Base-by-base conservation (phyloP, 2,888 invertebrate species). In the Epiblema foenella region DNA sequence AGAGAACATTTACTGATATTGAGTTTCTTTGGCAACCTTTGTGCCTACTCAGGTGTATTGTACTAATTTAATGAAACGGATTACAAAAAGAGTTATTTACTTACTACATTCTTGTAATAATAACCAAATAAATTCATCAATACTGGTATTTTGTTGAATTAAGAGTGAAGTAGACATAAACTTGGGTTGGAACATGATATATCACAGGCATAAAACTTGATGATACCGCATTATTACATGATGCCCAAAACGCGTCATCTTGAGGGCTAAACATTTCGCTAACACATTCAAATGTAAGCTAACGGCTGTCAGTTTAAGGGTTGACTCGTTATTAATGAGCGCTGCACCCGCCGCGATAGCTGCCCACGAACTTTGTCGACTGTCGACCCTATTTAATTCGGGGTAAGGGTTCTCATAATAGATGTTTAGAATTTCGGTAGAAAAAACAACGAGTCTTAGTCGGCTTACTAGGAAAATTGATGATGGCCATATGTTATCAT, bases 281-380 rank as follows among this genome's bases (percentile, higher is more conserved):
- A 59, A 66, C 69, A 65, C 58, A 59, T 65, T 69, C 64, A 69
- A 59, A 69, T 68, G 46, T 66, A 70, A 65, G 65, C 65, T 69
- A 69, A 69, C 64, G 58, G 58, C 65, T 66, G 65, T 66, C 70
- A 70, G 70, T 66, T 60, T 70, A 66, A 68, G 70, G 70, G 70
- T 57, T 70, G 70, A 42, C 65, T 52, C 65, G 70, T 66, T 70
- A 70, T 70, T 65, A 70, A 70, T 70, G 70, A 66, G 54, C 46
- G 54, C 59, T 70, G 59, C 65, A 66, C 59, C 69, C 59, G 54
- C 37, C 59, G 70, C 65, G 70, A 70, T 66, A 70, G 65, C 65
- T 37, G 59, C 52, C 18, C 33, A 54, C 52, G 33, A 70, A 69
- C 59, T 70, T 70, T 20, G 49, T 49, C 51, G 46, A 65, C 57